phyloP scores from a whole-genome alignment of 1,140 invertebrate genomes.

The Thrips palmi region DNA sequence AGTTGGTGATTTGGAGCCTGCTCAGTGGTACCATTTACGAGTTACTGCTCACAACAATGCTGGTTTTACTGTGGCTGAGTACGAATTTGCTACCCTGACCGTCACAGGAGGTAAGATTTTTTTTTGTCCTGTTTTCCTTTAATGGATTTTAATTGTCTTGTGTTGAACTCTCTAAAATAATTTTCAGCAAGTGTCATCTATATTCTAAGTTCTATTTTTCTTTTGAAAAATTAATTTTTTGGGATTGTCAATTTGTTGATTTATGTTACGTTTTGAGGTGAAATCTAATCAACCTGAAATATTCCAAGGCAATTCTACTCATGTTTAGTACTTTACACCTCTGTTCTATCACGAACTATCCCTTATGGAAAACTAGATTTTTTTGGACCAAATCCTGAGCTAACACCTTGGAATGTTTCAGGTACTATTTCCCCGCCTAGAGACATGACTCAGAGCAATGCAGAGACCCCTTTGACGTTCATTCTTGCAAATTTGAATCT shows the following conservation, averaged over 20 bases:
- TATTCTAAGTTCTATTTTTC: too few relatives aligned
- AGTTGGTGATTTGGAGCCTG: slow-evolving; percentile 76
- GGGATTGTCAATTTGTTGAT: not conserved
- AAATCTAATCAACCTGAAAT: too few relatives aligned
- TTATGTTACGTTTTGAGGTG: not conserved
- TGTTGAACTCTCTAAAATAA: not conserved
- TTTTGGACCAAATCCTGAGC: too few relatives aligned
- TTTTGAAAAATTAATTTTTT: not conserved
- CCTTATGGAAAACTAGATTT: too few relatives aligned
- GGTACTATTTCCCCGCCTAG: slow-evolving; percentile 83
- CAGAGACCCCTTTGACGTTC: slow-evolving; percentile 60
- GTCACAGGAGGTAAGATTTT: slow-evolving; percentile 65
- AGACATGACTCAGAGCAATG: slow-evolving; percentile 48
- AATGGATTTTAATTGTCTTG: slow-evolving; percentile 2
- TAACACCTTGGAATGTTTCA: slow-evolving; percentile 40
- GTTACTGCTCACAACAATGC: slow-evolving; percentile 93
- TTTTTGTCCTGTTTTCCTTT: slow-evolving; percentile 13
- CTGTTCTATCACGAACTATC: too few relatives aligned
- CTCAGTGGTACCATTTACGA: slow-evolving; percentile 77
- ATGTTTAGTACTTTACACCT: too few relatives aligned
- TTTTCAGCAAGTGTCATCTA: too few relatives aligned
- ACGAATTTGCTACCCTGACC: slow-evolving; percentile 87
- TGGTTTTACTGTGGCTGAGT: slow-evolving; percentile 82
- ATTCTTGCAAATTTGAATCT: slow-evolving; percentile 77
- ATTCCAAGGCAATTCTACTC: too few relatives aligned